Evolutionary conservation across 2,113 vertebrate genomes (phyloP), one percentile per base, ranked within the genome.

Genomic region (Perca schrenkii): DNA sequence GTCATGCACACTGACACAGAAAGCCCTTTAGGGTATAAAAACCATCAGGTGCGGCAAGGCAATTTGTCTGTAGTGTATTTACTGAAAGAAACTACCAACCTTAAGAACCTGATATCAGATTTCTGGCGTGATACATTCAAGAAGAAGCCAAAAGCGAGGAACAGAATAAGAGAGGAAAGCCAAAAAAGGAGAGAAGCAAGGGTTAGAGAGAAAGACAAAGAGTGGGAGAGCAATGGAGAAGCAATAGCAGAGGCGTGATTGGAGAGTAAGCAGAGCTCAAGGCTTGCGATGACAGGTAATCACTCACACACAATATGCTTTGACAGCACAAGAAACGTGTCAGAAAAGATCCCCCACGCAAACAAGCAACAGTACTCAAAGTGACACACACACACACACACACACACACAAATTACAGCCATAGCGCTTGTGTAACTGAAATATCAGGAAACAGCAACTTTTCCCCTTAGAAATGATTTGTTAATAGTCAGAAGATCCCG

Each of bases 301-400:
- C 91, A 90, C 85, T 94, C 93, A 93, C 67, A 76, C 86, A 90
- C 88, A 87, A 92, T 91, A 82, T 80, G 89, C 80, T 91, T 80
- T 92, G 92, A 94, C 92, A 92, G 90, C 91, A 85, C 76, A 85
- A 91, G 89, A 91, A 89, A 91, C 31, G 60, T 90, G 89, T 91
- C 88, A 90, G 72, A 86, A 92, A 86, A 86, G 66, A 86, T 65
- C 87, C 85, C 89, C 88, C 90, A 88, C 86, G 65, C 80, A 86
- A 87, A 90, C 89, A 88, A 85, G 69, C 80, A 78, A 58, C 85
- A 60, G 72, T 77, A 19, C 71, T 78, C 74, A 65, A 58, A 86
- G 71, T 85, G 84, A 86, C 79, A 90, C 81, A 78, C 46, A 75
- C 85, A 50, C 78, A 84, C 89, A 81, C 85, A 86, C 46, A 60